A percentile compares a stretch with the other conserved stretches of the same genome.
phyloP scores from a whole-genome alignment of 2,797 vertebrate species.

The Poliocrania exsul region DNA sequence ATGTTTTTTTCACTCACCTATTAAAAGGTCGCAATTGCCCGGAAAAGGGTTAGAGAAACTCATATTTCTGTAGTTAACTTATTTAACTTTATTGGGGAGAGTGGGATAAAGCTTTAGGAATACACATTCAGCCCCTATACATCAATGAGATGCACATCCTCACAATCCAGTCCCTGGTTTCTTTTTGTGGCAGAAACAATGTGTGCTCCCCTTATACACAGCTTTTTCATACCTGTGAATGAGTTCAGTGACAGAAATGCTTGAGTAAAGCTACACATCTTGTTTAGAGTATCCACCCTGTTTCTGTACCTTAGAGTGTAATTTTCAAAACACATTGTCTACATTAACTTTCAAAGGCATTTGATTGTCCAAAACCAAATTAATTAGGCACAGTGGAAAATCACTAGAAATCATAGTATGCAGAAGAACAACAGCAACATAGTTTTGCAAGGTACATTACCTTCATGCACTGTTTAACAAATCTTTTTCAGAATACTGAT shows the following conservation, averaged over 20 bases:
- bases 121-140: background rate
- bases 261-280: background rate
- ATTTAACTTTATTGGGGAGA: background rate
- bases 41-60: background rate
- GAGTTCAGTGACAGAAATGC: background rate
- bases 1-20: background rate
- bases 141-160: background rate
- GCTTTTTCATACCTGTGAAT: background rate
- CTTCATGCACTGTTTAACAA: background rate
- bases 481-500: background rate
- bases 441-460: background rate
- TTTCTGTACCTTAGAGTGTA: background rate
- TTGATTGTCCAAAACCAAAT: background rate
- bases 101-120: accelerated
- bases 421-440: background rate
- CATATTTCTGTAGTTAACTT: background rate
- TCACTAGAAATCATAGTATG: background rate
- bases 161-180: background rate
- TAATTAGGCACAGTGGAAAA: background rate
- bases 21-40: background rate
- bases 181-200: background rate
- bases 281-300: background rate
- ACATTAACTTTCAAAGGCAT: background rate
- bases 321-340: background rate
- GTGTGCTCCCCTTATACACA: background rate